Conservation (phyloP, 2,797 vertebrate genomes). For the Anguilla megastoma region DNA sequence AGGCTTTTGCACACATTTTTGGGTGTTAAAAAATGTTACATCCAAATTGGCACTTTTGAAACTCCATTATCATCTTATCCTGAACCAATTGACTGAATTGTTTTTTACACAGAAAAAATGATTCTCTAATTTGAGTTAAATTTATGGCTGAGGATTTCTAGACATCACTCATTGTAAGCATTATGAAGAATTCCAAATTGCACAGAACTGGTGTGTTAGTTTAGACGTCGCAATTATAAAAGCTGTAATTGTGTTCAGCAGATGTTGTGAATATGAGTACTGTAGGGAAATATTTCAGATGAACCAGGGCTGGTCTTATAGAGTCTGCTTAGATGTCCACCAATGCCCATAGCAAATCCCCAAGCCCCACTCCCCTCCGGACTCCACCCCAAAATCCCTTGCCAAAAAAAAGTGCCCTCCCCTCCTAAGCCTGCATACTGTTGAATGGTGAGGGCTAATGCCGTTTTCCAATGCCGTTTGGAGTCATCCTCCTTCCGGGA, state of each 20-base stretch:
- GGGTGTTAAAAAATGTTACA: background rate
- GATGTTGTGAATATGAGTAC: background rate
- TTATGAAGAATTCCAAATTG: background rate
- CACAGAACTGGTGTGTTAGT: background rate
- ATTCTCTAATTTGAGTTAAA: background rate
- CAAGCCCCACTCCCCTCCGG: background rate
- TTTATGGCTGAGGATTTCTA: background rate
- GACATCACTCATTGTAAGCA: background rate
- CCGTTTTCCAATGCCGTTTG: constrained; percentile 70
- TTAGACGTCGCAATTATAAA: background rate
- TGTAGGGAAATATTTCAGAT: background rate
- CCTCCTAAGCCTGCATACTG: constrained; percentile 70
- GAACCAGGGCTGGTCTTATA: constrained; percentile 21
- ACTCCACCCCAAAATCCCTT: background rate
- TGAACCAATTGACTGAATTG: background rate
- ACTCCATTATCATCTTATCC: background rate
- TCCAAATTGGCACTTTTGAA: background rate
- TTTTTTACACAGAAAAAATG: background rate
- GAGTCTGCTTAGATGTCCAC: constrained; percentile 13
- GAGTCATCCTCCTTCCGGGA: constrained; percentile 64
- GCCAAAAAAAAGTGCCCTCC: constrained; percentile 54
- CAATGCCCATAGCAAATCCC: constrained; percentile 21
- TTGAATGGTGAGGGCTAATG: constrained; percentile 68
- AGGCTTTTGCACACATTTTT: background rate
- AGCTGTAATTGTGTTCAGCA: background rate